These are phyloP conservation scores for Clarias laeviceps DNA, from an alignment of 2,797 vertebrate species.

Conservation along the genomic window DNA sequence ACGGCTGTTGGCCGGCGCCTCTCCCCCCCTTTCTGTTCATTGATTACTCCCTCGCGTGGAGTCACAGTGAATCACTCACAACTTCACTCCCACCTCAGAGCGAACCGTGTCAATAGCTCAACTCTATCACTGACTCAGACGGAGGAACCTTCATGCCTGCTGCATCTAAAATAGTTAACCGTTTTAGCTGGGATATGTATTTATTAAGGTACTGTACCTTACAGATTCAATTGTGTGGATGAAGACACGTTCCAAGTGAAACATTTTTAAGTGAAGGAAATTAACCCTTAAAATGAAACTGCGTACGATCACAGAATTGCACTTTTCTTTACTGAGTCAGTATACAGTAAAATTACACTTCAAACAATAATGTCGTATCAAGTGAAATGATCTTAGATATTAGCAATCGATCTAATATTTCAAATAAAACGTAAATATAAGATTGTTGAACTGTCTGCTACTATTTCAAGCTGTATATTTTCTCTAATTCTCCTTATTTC, in stretches of 20 bases:
- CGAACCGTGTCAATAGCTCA: conserved; percentile 25
- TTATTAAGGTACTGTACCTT: background rate
- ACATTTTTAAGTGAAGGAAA: background rate
- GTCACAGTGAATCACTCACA: conserved; percentile 40
- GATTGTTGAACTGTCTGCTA: background rate
- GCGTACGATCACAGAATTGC: background rate
- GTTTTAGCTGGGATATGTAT: background rate
- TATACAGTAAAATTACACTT: background rate
- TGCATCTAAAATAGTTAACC: conserved; percentile 3
- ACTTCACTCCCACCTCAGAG: conserved; percentile 25
- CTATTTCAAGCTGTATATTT: background rate
- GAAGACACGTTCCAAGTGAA: background rate
- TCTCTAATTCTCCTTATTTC: background rate
- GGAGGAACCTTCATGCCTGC: background rate
- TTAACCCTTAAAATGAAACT: background rate
- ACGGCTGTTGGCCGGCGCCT: conserved; percentile 15
- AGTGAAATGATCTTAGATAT: background rate
- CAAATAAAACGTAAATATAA: background rate
- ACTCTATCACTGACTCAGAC: conserved; percentile 6
- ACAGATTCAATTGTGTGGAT: no score
- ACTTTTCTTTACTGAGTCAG: background rate
- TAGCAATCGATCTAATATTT: background rate
- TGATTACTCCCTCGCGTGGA: conserved; percentile 38
- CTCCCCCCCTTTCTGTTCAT: conserved; percentile 32
- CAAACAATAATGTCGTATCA: background rate